phyloP scores from a whole-genome alignment of 2,113 vertebrate species.

The Campylorhamphus procurvoides region DNA sequence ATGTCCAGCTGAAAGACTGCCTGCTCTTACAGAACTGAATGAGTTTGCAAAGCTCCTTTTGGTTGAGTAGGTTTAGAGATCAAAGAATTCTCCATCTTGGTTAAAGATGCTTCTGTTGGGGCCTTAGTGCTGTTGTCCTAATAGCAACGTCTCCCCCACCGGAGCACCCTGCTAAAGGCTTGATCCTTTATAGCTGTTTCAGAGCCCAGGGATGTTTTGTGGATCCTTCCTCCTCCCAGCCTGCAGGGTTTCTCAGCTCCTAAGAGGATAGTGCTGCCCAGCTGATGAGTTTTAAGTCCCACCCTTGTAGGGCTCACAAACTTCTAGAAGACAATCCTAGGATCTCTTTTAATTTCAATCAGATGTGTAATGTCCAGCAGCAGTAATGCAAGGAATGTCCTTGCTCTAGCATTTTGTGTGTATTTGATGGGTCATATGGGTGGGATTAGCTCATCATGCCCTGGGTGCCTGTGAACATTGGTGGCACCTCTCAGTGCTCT shows the following conservation, averaged over 20 bases:
- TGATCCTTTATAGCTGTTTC: background rate
- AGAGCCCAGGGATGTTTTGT: background rate
- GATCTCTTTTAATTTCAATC: background rate
- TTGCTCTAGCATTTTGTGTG: background rate
- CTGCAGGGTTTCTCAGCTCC: background rate
- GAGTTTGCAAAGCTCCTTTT: background rate
- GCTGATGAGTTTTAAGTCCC: background rate
- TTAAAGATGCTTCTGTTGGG: background rate
- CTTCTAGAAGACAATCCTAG: background rate
- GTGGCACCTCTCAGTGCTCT: background rate
- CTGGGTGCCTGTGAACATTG: background rate
- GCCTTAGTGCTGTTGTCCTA: background rate
- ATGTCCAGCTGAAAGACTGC: background rate
- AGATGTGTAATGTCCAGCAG: background rate
- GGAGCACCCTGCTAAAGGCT: background rate
- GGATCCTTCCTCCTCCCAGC: background rate
- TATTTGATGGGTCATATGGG: background rate
- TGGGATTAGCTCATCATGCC: background rate
- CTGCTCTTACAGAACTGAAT: background rate
- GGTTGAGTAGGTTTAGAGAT: background rate
- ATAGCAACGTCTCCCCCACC: background rate
- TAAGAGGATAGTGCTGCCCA: background rate
- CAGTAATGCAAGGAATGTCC: background rate
- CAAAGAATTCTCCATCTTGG: background rate
- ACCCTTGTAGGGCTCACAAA: background rate